These are phyloP conservation scores for Drosophila koepferae DNA, from an alignment of 2,888 invertebrate genomes.

Conservation along the genomic window DNA sequence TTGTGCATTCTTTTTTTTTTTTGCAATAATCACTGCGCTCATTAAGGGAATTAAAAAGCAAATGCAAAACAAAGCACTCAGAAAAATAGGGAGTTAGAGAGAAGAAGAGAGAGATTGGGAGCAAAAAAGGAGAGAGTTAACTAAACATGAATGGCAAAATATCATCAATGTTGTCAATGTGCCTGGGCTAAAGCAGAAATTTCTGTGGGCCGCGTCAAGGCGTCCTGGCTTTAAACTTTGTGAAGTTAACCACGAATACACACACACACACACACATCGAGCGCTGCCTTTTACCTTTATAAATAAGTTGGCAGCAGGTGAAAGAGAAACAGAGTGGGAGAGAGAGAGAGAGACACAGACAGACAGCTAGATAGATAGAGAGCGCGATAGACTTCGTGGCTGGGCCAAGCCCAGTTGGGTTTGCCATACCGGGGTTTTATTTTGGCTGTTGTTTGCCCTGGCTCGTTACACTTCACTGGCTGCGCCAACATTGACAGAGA, in stretches of 20 bases:
- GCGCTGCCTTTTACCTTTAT: constrained; percentile 44
- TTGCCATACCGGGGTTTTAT: constrained; percentile 33
- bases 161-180: constrained; percentile 43
- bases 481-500: constrained; percentile 74
- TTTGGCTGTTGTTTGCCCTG: constrained; percentile 56
- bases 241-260: constrained; percentile 37
- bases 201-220: constrained; percentile 18
- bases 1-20: constrained; percentile 26
- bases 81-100: too few species aligned
- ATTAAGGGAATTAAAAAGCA: constrained; percentile 66
- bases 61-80: neutral
- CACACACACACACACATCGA: constrained; percentile 4
- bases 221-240: constrained; percentile 51
- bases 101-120: constrained; percentile 4
- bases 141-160: constrained; percentile 42
- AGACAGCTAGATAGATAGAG: neutral
- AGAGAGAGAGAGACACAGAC: neutral
- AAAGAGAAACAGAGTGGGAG: neutral
- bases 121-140: constrained; percentile 4
- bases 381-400: neutral
- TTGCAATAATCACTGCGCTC: constrained; percentile 56
- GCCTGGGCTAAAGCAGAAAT: constrained; percentile 32
- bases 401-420: constrained; percentile 26
- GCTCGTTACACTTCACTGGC: constrained; percentile 63
- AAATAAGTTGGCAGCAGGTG: constrained; percentile 35